Evolutionary conservation across 2,113 vertebrate genomes (phyloP).

Genomic region (Phaethon lepturus): DNA sequence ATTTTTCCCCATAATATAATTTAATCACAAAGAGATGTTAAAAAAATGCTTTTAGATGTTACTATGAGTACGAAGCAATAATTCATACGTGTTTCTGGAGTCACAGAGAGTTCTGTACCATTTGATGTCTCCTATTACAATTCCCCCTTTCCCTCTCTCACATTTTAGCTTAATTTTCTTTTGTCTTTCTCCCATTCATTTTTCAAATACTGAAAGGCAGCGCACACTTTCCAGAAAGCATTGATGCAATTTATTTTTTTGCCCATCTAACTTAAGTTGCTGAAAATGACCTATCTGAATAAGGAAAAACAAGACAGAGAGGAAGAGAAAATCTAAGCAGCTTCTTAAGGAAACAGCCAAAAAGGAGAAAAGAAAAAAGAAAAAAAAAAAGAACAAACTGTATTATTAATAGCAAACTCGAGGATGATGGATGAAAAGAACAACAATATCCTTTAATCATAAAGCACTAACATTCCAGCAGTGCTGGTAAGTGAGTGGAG

Average conservation of each 20-base stretch:
- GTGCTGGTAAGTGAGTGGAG: conserved; percentile 62
- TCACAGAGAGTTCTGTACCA: not conserved
- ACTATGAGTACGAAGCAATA: not conserved
- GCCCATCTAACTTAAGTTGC: not conserved
- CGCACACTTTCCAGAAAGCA: not conserved
- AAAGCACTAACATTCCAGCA: conserved; percentile 72
- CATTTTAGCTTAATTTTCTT: conserved; percentile 46
- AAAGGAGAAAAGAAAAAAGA: not conserved
- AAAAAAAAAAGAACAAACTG: not conserved
- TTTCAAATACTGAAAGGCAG: conserved; percentile 26
- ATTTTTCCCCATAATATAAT: not conserved
- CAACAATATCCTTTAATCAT: conserved; percentile 75
- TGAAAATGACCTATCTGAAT: conserved; percentile 38
- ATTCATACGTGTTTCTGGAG: not conserved
- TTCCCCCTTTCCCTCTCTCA: not conserved
- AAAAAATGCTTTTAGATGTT: not conserved
- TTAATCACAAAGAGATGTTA: not conserved
- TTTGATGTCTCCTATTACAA: conserved; percentile 4
- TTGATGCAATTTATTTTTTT: not conserved
- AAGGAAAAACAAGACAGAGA: conserved; percentile 6
- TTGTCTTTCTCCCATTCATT: conserved; percentile 37
- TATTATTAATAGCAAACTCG: conserved; percentile 72
- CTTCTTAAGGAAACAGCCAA: not conserved
- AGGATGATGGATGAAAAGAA: conserved; percentile 74
- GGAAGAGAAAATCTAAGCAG: conserved; percentile 13